phyloP scores from a whole-genome alignment of 1,140 invertebrate genomes.

The Drosophila funebris region DNA sequence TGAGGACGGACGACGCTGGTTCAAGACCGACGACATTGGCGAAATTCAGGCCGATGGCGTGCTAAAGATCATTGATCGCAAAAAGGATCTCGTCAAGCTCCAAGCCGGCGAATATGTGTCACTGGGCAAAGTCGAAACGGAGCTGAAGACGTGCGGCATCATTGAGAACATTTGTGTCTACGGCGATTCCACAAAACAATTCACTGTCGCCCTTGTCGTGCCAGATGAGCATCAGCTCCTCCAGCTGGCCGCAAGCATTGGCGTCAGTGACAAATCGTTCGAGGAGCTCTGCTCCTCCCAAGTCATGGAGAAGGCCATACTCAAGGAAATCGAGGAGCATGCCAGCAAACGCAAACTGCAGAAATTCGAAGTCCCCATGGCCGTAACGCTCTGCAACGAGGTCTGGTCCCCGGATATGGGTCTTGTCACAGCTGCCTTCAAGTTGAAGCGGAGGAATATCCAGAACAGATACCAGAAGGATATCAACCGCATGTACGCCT shows the following conservation, averaged over 20 bases:
- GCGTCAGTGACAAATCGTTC: slow-evolving; percentile 86
- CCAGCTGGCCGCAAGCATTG: slow-evolving; percentile 86
- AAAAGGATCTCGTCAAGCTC: slow-evolving; percentile 99
- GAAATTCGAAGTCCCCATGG: slow-evolving; percentile 95
- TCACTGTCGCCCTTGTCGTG: slow-evolving; percentile 95
- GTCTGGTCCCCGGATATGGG: slow-evolving; percentile 98
- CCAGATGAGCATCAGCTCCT: slow-evolving; percentile 87
- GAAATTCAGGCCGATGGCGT: slow-evolving; percentile 96
- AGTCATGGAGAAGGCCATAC: slow-evolving; percentile 90
- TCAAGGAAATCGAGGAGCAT: slow-evolving; percentile 91
- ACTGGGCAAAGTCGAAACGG: slow-evolving; percentile 95
- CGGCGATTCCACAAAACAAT: slow-evolving; percentile 93
- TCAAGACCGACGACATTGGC: slow-evolving; percentile 98
- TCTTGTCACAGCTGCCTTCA: slow-evolving; percentile 97
- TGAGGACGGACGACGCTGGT: slow-evolving; percentile 93
- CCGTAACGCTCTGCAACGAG: slow-evolving; percentile 93
- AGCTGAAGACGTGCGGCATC: slow-evolving; percentile 95
- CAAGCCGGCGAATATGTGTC: slow-evolving; percentile 99
- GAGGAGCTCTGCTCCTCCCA: slow-evolving; percentile 90
- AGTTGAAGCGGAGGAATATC: slow-evolving; percentile 97
- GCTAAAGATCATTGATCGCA: slow-evolving; percentile 98
- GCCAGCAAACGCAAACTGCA: slow-evolving; percentile 93
- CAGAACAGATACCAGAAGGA: slow-evolving; percentile 95
- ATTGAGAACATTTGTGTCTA: slow-evolving; percentile 98
- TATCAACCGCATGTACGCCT: slow-evolving; percentile 96